Evolutionary conservation across 2,888 invertebrate species (phyloP).

Genomic region (Pantelozetes paolii): DNA sequence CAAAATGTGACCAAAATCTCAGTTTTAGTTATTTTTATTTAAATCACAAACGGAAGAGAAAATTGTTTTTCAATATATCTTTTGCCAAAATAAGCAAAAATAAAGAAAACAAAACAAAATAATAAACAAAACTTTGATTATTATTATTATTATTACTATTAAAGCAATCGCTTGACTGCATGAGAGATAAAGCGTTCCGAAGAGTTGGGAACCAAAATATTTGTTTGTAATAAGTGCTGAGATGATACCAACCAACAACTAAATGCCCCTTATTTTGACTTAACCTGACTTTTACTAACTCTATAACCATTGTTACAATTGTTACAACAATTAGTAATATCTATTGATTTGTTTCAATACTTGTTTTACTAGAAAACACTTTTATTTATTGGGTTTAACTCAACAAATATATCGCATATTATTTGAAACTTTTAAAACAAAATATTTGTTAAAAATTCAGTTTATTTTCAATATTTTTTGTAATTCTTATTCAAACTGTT

Average conservation of each 20-base stretch:
- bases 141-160: slow-evolving; percentile 10
- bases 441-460: too few species aligned
- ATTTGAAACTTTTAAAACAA: too few species aligned
- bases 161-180: slow-evolving; percentile 27
- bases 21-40: neutral
- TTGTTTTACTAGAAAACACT: too few species aligned
- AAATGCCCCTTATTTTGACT: too few species aligned
- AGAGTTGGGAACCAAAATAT: neutral
- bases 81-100: neutral
- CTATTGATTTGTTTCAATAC: too few species aligned
- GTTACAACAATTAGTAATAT: too few species aligned
- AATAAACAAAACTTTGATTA: neutral
- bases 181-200: slow-evolving; percentile 12
- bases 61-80: neutral
- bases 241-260: slow-evolving; percentile 12
- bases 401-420: too few species aligned
- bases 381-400: too few species aligned
- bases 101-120: neutral
- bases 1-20: neutral
- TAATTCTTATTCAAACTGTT: too few species aligned
- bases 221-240: neutral
- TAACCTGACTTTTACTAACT: too few species aligned
- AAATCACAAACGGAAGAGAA: slow-evolving; percentile 21
- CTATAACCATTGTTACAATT: too few species aligned
- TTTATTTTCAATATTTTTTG: too few species aligned